Evolutionary conservation across 2,113 vertebrate genomes (phyloP).

Genomic region (Dipodomys spectabilis): DNA sequence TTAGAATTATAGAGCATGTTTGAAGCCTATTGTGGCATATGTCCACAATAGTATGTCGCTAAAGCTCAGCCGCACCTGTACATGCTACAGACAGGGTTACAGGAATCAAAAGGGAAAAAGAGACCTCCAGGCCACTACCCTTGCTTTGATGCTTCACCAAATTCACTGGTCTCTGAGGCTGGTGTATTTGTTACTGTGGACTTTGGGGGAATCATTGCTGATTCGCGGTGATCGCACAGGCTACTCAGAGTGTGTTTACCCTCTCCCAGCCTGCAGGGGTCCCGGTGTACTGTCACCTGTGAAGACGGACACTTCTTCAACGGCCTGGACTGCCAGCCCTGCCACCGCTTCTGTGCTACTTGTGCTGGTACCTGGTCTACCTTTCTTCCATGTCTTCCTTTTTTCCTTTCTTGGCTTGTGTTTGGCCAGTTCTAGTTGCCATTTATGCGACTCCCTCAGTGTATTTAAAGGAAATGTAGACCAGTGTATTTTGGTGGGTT

Average conservation of each 20-base stretch:
- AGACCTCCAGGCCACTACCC: background rate
- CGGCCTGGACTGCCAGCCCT: constrained; percentile 93
- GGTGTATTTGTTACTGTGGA: background rate
- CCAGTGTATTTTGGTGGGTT: background rate
- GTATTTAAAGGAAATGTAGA: background rate
- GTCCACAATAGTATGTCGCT: background rate
- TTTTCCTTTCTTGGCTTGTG: background rate
- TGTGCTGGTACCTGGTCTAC: constrained; percentile 91
- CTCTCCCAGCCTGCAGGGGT: constrained; percentile 91
- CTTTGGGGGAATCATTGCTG: background rate
- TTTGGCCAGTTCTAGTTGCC: background rate
- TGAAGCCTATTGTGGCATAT: background rate
- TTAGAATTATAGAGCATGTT: background rate
- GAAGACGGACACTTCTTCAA: constrained; percentile 94
- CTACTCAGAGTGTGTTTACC: constrained; percentile 8
- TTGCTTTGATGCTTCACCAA: constrained; percentile 19
- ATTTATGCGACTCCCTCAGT: background rate
- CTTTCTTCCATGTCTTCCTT: background rate
- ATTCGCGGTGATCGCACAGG: background rate
- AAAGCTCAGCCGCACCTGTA: background rate
- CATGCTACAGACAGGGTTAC: background rate
- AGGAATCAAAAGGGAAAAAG: background rate
- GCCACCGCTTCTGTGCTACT: constrained; percentile 94
- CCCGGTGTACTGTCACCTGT: constrained; percentile 93
- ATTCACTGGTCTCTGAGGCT: background rate